These are phyloP conservation scores for Glomeris maerens DNA, from an alignment of 1,140 invertebrate species.

Conservation along the genomic window DNA sequence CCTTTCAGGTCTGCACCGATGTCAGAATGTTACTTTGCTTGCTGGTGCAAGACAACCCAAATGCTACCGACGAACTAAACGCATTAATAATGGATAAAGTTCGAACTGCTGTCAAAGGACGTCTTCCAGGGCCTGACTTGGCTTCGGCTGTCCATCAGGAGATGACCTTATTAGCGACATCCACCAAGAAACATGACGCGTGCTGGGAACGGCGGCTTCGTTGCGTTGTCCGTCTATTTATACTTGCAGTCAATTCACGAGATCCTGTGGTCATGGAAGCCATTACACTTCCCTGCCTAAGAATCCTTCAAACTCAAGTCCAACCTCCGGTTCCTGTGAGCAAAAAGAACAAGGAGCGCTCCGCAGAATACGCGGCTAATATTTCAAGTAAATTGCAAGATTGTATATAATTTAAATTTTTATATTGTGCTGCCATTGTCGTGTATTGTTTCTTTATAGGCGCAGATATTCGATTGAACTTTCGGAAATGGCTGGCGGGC, in stretches of 20 bases:
- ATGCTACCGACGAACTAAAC: slow-evolving; percentile 73
- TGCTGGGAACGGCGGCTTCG: slow-evolving; percentile 86
- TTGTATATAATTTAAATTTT: slow-evolving; percentile 1
- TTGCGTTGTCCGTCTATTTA: slow-evolving; percentile 71
- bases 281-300: slow-evolving; percentile 63
- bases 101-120: slow-evolving; percentile 32
- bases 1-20: slow-evolving; percentile 56
- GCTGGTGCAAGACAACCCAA: slow-evolving; percentile 75
- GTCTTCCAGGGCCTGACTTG: slow-evolving; percentile 44
- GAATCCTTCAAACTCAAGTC: slow-evolving; percentile 64
- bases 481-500: slow-evolving; percentile 57
- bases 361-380: slow-evolving; percentile 18
- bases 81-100: slow-evolving; percentile 66
- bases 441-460: slow-evolving; percentile 6
- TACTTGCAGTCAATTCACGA: slow-evolving; percentile 54
- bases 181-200: slow-evolving; percentile 79
- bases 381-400: slow-evolving; percentile 10
- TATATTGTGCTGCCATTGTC: not conserved
- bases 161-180: slow-evolving; percentile 69
- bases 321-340: slow-evolving; percentile 40
- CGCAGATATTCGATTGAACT: slow-evolving; percentile 49
- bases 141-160: slow-evolving; percentile 67
- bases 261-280: slow-evolving; percentile 60
- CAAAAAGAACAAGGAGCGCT: slow-evolving; percentile 24
- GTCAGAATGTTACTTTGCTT: slow-evolving; percentile 74